phyloP scores from a whole-genome alignment of 2,888 invertebrate genomes.

The Hermodice carunculata region DNA sequence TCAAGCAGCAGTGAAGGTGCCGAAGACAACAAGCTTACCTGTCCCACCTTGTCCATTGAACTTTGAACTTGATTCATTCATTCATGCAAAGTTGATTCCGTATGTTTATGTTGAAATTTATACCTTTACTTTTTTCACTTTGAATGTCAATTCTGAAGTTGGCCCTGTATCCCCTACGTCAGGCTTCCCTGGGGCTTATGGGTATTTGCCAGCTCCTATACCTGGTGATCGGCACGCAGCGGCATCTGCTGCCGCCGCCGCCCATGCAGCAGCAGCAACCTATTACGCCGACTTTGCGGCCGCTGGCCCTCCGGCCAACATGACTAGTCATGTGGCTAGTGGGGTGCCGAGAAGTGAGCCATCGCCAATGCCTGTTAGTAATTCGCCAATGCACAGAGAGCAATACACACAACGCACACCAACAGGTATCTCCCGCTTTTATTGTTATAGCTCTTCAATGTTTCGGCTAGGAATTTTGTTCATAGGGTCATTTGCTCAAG shows the following conservation, averaged over 20 bases:
- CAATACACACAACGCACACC: slow-evolving; percentile 56
- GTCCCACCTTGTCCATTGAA: not conserved
- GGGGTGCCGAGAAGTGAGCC: slow-evolving; percentile 61
- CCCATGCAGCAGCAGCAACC: slow-evolving; percentile 58
- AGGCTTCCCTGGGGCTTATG: slow-evolving; percentile 28
- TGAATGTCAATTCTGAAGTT: not conserved
- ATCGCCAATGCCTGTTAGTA: slow-evolving; percentile 61
- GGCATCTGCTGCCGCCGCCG: slow-evolving; percentile 42
- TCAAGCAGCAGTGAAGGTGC: no score
- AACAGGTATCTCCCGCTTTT: no score
- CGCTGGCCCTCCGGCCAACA: slow-evolving; percentile 48
- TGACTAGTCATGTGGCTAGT: slow-evolving; percentile 38
- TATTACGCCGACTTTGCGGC: slow-evolving; percentile 54
- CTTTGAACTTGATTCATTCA: not conserved
- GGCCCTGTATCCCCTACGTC: not conserved
- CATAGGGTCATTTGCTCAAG: no score
- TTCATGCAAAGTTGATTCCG: not conserved
- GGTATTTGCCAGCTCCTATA: slow-evolving; percentile 22
- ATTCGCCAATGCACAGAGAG: slow-evolving; percentile 64
- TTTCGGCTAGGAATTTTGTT: no score
- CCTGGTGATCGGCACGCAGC: slow-evolving; percentile 70
- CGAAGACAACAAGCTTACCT: no score
- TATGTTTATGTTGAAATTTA: not conserved
- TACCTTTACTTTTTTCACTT: not conserved
- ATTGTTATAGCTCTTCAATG: no score